Evolutionary conservation across 53 echinoderm and acorn worm genomes (phyloP).

Genomic region (Arbacia lixula): DNA sequence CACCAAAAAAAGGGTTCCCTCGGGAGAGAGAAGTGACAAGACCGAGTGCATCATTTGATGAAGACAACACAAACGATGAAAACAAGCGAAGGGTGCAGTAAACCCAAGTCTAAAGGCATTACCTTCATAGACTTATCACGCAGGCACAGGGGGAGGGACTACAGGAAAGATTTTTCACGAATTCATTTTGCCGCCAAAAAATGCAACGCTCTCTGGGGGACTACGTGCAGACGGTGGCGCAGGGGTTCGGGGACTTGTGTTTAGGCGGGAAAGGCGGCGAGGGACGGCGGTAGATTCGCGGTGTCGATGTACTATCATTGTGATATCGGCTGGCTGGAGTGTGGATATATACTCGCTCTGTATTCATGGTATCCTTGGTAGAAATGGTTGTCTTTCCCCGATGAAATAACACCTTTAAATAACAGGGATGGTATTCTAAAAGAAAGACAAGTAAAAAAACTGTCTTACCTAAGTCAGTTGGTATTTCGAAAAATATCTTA

Average conservation of each 20-base stretch:
- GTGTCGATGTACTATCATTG: not conserved
- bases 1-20: too few species aligned
- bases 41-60: not conserved
- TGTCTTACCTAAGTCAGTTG: too few species aligned
- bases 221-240: not conserved
- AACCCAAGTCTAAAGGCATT: constrained; percentile 12
- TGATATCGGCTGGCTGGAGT: too few species aligned
- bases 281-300: not conserved
- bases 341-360: too few species aligned
- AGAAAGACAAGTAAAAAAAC: too few species aligned
- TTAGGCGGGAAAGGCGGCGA: constrained; percentile 6
- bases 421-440: too few species aligned
- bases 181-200: constrained; percentile 41
- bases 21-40: not conserved
- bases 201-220: constrained; percentile 1
- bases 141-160: constrained; percentile 4
- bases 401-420: too few species aligned
- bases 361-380: too few species aligned
- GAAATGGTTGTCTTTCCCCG: too few species aligned
- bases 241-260: not conserved
- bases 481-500: too few species aligned
- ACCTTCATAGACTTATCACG: constrained; percentile 30
- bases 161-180: constrained; percentile 10
- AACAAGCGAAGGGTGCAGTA: not conserved
- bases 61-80: not conserved